Evolutionary conservation across 1,140 invertebrate species (phyloP), one percentile per base, ranked within the genome.

Genomic region (Hyles euphorbiae): DNA sequence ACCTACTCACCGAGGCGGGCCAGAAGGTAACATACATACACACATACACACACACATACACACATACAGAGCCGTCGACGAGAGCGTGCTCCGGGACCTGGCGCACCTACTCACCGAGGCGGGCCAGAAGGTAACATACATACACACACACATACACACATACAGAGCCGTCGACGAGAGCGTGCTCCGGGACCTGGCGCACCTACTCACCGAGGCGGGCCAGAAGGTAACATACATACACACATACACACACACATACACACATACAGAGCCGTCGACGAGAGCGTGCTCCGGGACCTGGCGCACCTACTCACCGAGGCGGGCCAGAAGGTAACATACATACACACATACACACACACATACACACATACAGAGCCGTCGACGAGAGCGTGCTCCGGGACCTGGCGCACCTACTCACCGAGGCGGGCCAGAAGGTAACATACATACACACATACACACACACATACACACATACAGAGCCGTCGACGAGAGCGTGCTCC

Each of bases 31-130:
- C 22, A 22, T 22, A 22, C 22, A 60, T 45, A 45, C 43, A 45
- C 43, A 45, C 43, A 45, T 2, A 45, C 43, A 45, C 43, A 45
- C 43, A 45, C 6, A 45, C 43, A n/a, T n/a, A n/a, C n/a, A n/a
- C n/a, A n/a, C n/a, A n/a, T n/a, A n/a, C 72, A 96, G 98, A 83
- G 93, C 96, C 3, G 96, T 95, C 68, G 98, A 99, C 77, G 95
- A 98, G 80, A 98, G 97, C 9, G 96, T 99, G 2, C 88, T 99
- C 5, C 79, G 98, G 8, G 99, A 99, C 91, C 89, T 99, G 55
- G 99, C 99, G 87, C 98, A 99, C 91, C 90, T 99, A 48, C 89
- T 99, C 1, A 93, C 98, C 64, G 99, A 99, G 91, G 97, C 98
- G 0, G 98, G 98, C 74, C 98, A 99, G 85, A 95, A 96, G 79